Evolutionary conservation across 2,113 vertebrate genomes (phyloP), one percentile per base, ranked within the genome.

Genomic region (Cyprinodon variegatus): DNA sequence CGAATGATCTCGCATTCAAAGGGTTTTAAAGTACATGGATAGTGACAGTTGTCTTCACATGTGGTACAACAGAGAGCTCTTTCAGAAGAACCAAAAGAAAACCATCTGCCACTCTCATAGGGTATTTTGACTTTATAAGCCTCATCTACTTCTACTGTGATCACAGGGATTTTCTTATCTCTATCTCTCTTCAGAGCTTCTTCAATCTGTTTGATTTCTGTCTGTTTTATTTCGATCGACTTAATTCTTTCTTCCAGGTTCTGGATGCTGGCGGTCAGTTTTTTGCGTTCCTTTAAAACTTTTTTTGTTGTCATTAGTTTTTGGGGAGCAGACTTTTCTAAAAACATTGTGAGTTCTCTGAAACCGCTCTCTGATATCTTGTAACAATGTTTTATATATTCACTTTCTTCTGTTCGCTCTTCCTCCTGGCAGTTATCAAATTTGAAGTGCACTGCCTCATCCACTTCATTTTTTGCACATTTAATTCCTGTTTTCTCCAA

Each of bases 41-140:
- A 46, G 68, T 77, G 68, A 71, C 68, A 77, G 61, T 46, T 66
- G 53, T 84, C 77, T 20, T 81, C 1, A 74, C 78, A 81, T 20
- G 2, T 0, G 0, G 0, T 9, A 40, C 83, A 85, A 40, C 6
- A 46, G 4, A 17, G 1, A 6, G 74, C 83, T 50, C 17, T 65
- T 1, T 20, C 4, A 22, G 15, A 71, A 5, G 62, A 46, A 3
- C n/a, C n/a, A n/a, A n/a, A 36, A n/a, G n/a, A n/a, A 29, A 29
- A 36, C 2, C 64, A 69, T 22, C 48, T 1, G 0, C 43, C 70
- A 13, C 3, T 0, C 60, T 4, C 60, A 1, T 4, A 0, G 0
- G 1, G 0, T 66, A 66, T 10, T 40, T 48, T 61, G 0, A 9
- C 62, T 66, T 43, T 78, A 53, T 62, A 78, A n/a, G 1, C 0